These are phyloP conservation scores for Microtus oregoni DNA, from an alignment of 2,113 vertebrate species.

Conservation along the genomic window DNA sequence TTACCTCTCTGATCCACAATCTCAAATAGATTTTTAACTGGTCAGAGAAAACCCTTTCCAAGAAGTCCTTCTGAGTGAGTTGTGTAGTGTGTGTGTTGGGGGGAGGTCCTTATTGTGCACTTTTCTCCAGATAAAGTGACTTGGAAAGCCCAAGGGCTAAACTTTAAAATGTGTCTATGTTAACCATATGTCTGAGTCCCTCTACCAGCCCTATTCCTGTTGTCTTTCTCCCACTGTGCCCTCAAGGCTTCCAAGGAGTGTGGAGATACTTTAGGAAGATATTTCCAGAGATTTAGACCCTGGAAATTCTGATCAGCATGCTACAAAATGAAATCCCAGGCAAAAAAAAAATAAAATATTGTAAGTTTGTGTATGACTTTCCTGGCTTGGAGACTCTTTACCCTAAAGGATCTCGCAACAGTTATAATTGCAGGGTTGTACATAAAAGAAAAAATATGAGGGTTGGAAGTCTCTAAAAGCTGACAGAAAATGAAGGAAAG, in stretches of 20 bases:
- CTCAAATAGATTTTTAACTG: conserved; percentile 22
- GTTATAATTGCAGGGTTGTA: background rate
- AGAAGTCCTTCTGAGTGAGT: background rate
- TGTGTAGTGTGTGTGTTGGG: background rate
- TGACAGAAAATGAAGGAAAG: background rate
- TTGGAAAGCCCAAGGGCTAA: background rate
- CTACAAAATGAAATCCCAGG: conserved; percentile 53
- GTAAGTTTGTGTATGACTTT: background rate
- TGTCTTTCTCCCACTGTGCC: background rate
- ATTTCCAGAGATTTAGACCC: background rate
- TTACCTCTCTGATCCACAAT: background rate
- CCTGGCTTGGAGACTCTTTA: background rate
- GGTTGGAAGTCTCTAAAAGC: background rate
- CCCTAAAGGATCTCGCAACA: conserved; percentile 34
- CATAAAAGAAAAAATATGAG: background rate
- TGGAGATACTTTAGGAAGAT: conserved; percentile 14
- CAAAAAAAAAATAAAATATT: background rate
- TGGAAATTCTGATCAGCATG: conserved; percentile 29
- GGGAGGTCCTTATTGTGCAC: background rate
- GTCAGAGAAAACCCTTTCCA: background rate
- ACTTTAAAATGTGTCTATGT: background rate
- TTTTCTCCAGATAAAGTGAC: conserved; percentile 1
- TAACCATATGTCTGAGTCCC: background rate
- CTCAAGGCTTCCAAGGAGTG: background rate
- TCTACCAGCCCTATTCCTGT: background rate